A percentile compares a stretch with the other conserved stretches of the same genome.
Evolutionary conservation across 2,797 vertebrate species (phyloP).

Genomic region (Labroides dimidiatus): DNA sequence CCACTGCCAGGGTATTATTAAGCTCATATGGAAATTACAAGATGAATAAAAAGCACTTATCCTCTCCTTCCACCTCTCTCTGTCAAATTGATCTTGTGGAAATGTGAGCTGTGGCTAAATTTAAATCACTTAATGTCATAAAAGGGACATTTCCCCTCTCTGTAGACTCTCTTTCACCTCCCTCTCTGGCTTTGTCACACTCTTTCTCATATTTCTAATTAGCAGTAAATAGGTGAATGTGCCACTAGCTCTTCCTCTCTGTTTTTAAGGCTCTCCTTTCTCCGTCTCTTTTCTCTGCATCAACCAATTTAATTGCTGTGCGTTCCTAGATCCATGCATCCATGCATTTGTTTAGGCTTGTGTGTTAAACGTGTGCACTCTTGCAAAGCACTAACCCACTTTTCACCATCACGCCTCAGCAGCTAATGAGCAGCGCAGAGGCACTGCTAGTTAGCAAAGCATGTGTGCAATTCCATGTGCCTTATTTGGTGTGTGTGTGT

Average conservation of each 20-base stretch:
- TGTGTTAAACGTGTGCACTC: conserved; percentile 15
- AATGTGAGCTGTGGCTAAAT: conserved; percentile 22
- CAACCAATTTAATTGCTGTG: conserved; percentile 30
- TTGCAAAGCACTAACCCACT: conserved; percentile 59
- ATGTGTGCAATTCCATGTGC: conserved; percentile 27
- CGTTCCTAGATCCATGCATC: conserved; percentile 1
- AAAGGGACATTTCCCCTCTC: not conserved
- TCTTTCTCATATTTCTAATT: conserved; percentile 14
- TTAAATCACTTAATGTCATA: conserved; percentile 7
- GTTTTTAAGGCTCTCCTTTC: not conserved
- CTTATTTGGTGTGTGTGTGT: conserved; percentile 4
- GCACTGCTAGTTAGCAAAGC: conserved; percentile 47
- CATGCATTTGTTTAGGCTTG: conserved; percentile 22
- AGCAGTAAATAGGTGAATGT: conserved; percentile 22
- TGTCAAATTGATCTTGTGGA: conserved; percentile 8
- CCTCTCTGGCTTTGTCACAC: not conserved
- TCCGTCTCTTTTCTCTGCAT: conserved; percentile 7
- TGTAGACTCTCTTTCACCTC: not conserved
- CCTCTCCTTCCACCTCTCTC: not conserved
- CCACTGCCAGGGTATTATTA: conserved; percentile 8
- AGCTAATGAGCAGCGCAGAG: conserved; percentile 66
- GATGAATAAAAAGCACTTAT: conserved; percentile 23
- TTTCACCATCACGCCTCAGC: conserved; percentile 61
- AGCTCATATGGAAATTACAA: conserved; percentile 24
- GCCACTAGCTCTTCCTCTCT: not conserved